These are phyloP conservation scores for Dufourea novaeangliae DNA, from an alignment of 1,140 invertebrate genomes.

Conservation along the genomic window DNA sequence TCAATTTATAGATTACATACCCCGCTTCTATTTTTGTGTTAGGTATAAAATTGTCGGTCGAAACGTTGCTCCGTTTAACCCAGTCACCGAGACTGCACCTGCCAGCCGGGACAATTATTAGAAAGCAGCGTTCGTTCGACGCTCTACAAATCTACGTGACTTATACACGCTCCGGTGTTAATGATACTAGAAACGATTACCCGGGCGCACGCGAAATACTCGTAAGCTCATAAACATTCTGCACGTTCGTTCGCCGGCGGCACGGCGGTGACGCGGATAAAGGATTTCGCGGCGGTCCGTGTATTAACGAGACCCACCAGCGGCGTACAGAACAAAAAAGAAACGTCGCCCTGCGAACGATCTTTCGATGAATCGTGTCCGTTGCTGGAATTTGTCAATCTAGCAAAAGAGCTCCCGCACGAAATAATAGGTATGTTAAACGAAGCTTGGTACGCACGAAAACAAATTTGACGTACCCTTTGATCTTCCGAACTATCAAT, in stretches of 20 bases:
- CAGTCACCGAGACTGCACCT: constrained; percentile 3
- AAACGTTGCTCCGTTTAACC: not conserved
- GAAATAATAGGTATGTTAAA: no score
- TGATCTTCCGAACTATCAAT: no score
- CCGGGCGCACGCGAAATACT: constrained; percentile 57
- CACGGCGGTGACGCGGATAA: constrained; percentile 11
- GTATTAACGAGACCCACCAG: constrained; percentile 23
- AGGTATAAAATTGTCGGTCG: not conserved
- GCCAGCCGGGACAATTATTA: constrained; percentile 34
- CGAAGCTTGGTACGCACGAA: no score
- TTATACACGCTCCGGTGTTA: constrained; percentile 48
- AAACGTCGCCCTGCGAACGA: not conserved
- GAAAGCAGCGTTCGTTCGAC: constrained; percentile 42
- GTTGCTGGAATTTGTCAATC: no score
- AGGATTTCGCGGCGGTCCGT: not conserved
- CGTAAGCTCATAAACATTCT: constrained; percentile 59
- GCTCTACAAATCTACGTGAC: constrained; percentile 47
- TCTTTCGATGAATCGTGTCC: no score
- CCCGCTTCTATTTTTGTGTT: no score
- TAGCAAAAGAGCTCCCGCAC: no score
- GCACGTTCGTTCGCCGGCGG: constrained; percentile 22
- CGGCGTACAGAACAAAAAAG: not conserved
- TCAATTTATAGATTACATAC: no score
- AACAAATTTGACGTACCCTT: no score
- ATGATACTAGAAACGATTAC: constrained; percentile 61